phyloP scores from a whole-genome alignment of 2,797 vertebrate species.

The Phataginus tricuspis region DNA sequence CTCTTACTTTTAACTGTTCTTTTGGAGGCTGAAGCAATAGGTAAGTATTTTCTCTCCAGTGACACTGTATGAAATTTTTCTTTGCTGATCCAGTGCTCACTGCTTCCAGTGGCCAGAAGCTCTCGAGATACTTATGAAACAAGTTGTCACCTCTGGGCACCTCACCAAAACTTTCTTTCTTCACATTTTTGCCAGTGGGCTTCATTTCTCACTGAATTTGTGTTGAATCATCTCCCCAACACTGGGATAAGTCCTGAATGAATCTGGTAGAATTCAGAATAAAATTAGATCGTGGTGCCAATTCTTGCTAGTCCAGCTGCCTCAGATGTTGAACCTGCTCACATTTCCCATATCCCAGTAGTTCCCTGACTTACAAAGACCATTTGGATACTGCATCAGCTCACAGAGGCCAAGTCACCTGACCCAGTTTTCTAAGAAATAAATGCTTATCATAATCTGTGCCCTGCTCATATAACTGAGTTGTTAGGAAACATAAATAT shows the following conservation, averaged over 20 bases:
- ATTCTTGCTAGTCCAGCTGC: slow-evolving; percentile 15
- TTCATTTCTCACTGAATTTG: neutral
- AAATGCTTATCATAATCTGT: neutral
- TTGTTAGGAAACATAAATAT: neutral
- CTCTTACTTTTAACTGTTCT: slow-evolving; percentile 2
- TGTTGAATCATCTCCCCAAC: neutral
- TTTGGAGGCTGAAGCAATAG: slow-evolving; percentile 2
- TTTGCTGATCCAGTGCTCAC: neutral
- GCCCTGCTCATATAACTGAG: neutral
- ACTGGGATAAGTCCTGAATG: neutral
- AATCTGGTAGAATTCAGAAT: neutral
- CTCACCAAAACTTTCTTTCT: neutral
- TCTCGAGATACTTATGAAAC: slow-evolving; percentile 49
- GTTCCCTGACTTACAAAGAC: neutral
- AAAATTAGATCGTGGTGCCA: neutral
- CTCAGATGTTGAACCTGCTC: neutral
- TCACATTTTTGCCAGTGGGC: neutral
- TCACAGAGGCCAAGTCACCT: neutral
- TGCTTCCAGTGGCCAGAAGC: neutral
- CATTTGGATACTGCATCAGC: neutral
- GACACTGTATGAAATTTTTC: neutral
- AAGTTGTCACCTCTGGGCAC: neutral
- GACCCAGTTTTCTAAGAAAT: neutral
- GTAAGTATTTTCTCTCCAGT: neutral
- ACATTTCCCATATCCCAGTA: neutral